Base-by-base conservation (phyloP, 2,888 invertebrate genomes). In the Steromphala cineraria region DNA sequence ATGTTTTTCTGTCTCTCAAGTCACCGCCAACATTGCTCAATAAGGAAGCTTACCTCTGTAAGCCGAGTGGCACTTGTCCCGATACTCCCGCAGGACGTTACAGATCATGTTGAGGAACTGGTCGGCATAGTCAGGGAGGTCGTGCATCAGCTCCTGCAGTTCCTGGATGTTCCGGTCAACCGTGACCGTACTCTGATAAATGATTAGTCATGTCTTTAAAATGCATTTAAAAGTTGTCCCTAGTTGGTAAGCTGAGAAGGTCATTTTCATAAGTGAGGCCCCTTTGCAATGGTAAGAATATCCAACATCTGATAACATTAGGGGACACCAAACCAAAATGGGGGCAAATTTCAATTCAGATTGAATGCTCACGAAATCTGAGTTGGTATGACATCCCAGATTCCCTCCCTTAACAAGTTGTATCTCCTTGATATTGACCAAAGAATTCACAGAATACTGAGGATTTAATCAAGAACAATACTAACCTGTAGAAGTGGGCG, bases 91-190 rank as follows among this genome's bases (percentile, higher is more conserved):
- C 56, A 97, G 93, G 40, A 96, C 94, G 81, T 95, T 95, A 88
- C 96, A 95, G 24, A 96, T 95, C 92, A 96, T 95, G 85, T 95
- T 95, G 31, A 96, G 95, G 88, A 97, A 95, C 90, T 96, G 95
- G 88, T 96, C 96, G 0, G 96, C 95, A 92, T 96, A 96, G 80
- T 95, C 94, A 0, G 97, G 97, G 82, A 97, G 93, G 83, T 96
- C 95, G 82, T 95, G 95, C 92, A 97, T 95, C 78, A 97, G 94
- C 40, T 95, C 94, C 86, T 95, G 95, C 87, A 96, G 95, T 91
- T 96, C 96, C 56, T 95, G 94, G 24, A 96, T 94, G 88, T 95
- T 95, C 84, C 95, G 95, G 88, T 96, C 96, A 4, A 97, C 96
- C 87, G 95, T 95, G 4, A 96, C 95, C 15, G 96, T 96, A 87